Conservation (phyloP, 2,113 vertebrate species). For the Rhizomys pruinosus region DNA sequence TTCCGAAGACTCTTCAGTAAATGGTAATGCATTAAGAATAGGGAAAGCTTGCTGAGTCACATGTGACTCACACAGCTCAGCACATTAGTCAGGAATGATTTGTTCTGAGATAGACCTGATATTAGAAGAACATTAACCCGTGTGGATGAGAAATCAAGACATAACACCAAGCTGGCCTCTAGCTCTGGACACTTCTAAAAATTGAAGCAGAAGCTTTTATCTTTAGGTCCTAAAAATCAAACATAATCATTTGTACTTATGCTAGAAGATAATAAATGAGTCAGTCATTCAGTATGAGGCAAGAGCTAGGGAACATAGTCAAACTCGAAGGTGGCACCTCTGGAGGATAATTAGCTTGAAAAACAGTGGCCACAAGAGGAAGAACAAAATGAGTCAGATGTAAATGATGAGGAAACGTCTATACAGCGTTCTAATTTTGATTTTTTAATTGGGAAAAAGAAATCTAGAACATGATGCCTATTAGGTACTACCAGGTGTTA, state of each 20-base stretch:
- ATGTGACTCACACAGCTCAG: conserved; percentile 37
- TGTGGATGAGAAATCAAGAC: conserved; percentile 31
- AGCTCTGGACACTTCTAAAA: conserved; percentile 20
- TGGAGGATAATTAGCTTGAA: conserved; percentile 4
- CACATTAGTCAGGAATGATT: conserved; percentile 51
- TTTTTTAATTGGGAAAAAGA: conserved; percentile 18
- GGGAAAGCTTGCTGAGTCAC: conserved; percentile 63
- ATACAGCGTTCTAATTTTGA: background rate
- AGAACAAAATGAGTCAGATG: background rate
- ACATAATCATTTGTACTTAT: background rate
- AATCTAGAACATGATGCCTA: background rate
- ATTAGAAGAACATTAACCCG: conserved; percentile 48
- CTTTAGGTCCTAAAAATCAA: conserved; percentile 6
- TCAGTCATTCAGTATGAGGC: background rate
- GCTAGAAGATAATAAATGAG: conserved; percentile 10
- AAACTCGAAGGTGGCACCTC: background rate
- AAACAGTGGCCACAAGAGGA: conserved; percentile 7
- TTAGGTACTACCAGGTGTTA: background rate
- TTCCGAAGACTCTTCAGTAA: conserved; percentile 60
- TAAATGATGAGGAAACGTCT: background rate
- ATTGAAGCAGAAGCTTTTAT: conserved; percentile 2
- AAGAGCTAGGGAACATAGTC: background rate
- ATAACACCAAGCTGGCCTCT: background rate
- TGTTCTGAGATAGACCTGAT: conserved; percentile 44
- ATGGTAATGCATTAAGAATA: conserved; percentile 66